A percentile compares a stretch with the other conserved stretches of the same genome.
phyloP scores from a whole-genome alignment of 2,797 vertebrate genomes.

The Megaceryle alcyon region DNA sequence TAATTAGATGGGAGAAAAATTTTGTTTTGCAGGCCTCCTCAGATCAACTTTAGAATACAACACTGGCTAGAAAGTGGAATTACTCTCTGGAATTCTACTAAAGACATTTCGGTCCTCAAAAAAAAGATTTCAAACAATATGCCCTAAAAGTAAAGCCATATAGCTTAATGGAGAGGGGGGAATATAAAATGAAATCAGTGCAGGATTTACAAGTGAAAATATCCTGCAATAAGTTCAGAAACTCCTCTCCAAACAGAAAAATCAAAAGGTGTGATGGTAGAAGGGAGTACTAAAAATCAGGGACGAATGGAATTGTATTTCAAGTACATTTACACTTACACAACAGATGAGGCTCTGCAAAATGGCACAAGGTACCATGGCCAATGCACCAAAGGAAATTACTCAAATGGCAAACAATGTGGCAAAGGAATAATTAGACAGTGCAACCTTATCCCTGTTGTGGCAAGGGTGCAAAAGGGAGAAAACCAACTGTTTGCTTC shows the following conservation, averaged over 20 bases:
- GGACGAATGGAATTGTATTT: neutral
- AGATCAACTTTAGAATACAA: neutral
- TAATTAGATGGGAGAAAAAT: neutral
- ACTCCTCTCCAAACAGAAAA: neutral
- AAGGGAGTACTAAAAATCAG: neutral
- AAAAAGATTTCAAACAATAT: neutral
- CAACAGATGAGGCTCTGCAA: neutral
- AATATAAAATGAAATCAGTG: neutral
- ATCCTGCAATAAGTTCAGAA: neutral
- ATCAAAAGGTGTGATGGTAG: neutral
- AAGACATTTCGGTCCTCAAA: neutral
- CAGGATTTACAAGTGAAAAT: neutral
- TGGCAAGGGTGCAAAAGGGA: neutral
- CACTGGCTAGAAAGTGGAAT: neutral
- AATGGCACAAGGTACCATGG: neutral
- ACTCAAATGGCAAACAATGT: neutral
- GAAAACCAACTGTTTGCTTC: neutral
- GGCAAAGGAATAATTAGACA: neutral
- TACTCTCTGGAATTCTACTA: neutral
- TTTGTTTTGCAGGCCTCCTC: neutral
- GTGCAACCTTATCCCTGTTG: neutral
- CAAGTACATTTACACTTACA: neutral
- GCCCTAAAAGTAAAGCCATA: neutral
- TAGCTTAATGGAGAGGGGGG: accelerated
- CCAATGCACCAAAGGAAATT: neutral